Base-by-base conservation (phyloP, 1,140 invertebrate species). In the Drosophila repleta region DNA sequence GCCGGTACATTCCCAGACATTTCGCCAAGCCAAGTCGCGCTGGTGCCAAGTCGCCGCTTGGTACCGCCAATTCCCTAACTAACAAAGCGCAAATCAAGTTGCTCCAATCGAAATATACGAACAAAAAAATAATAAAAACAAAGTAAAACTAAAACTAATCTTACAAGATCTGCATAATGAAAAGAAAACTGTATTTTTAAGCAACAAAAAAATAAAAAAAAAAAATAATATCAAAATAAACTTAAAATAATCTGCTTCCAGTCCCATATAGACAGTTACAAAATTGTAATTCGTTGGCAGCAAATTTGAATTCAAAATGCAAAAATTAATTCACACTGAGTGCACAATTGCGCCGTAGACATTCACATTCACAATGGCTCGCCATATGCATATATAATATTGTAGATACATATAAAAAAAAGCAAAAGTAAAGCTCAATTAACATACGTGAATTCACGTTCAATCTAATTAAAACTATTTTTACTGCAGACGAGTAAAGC, bases 31-130 rank as follows among this genome's bases (percentile, higher is more conserved):
- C 67, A 56, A 11, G 5, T n/a, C 4, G 53, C 29, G 53, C 29
- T 57, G 68, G 82, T 88, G 83, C 83, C 79, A 88, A 67, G 64
- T 69, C 74, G 49, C 53, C 56, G 77, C 68, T 84, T 87, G 81
- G 82, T 77, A 87, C 61, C 73, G 53, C 29, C 57, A 39, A 35
- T 55, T 43, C 48, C 43, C 49, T 24, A 3, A 43, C n/a, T 43
- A 43, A 18, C 26, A 52, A n/a, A 32, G 24, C 26, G 46, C 18
- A 13, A 48, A 21, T 24, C 18, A 11, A 41, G 35, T 41, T 41
- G 13, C 6, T 21, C 29, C 20, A 3, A 24, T 24, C 35, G 35
- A 32, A 15, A 21, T 4, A 49, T 13, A 29, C 15, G 4, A 26
- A 29, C 13, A 15, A 49, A 51, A 48, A 24, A 0, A n/a, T 35